phyloP scores from a whole-genome alignment of 2,113 vertebrate species.

The Scartelaos histophorus region DNA sequence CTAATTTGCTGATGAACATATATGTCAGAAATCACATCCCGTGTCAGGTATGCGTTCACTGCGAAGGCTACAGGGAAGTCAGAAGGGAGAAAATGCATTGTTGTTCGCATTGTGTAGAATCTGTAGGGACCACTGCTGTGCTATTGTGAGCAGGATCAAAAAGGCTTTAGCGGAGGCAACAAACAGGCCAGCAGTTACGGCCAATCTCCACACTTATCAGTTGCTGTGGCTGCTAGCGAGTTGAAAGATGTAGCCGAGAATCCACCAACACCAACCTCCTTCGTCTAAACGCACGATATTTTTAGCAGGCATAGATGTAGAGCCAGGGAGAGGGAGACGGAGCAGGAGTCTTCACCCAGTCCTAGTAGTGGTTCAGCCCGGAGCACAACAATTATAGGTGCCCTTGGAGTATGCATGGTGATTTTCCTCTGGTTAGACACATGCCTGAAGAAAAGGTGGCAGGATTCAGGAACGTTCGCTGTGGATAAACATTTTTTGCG shows the following conservation, averaged over 20 bases:
- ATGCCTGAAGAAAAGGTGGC: slow-evolving; percentile 64
- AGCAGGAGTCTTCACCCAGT: slow-evolving; percentile 76
- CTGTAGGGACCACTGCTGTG: neutral
- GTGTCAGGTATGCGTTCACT: neutral
- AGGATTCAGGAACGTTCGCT: slow-evolving; percentile 57
- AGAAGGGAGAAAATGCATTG: slow-evolving; percentile 1
- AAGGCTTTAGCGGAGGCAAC: slow-evolving; percentile 18
- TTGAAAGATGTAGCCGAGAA: slow-evolving; percentile 61
- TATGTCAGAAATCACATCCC: slow-evolving; percentile 2
- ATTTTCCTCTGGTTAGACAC: slow-evolving; percentile 67
- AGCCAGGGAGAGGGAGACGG: slow-evolving; percentile 63
- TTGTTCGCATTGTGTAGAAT: slow-evolving; percentile 7
- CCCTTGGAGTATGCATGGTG: slow-evolving; percentile 62
- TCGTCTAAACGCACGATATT: slow-evolving; percentile 71
- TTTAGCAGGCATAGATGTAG: slow-evolving; percentile 71
- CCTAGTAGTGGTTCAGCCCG: slow-evolving; percentile 57
- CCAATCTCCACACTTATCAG: slow-evolving; percentile 51
- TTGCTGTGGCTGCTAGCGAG: slow-evolving; percentile 59
- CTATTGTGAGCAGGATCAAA: slow-evolving; percentile 24
- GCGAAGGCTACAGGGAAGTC: neutral
- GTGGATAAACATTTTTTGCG: slow-evolving; percentile 35
- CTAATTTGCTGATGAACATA: slow-evolving; percentile 58
- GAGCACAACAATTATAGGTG: slow-evolving; percentile 69
- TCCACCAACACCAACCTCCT: slow-evolving; percentile 54
- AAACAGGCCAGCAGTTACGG: slow-evolving; percentile 27